Base-by-base conservation (phyloP, 2,888 invertebrate species). In the Aporophyla nigra region DNA sequence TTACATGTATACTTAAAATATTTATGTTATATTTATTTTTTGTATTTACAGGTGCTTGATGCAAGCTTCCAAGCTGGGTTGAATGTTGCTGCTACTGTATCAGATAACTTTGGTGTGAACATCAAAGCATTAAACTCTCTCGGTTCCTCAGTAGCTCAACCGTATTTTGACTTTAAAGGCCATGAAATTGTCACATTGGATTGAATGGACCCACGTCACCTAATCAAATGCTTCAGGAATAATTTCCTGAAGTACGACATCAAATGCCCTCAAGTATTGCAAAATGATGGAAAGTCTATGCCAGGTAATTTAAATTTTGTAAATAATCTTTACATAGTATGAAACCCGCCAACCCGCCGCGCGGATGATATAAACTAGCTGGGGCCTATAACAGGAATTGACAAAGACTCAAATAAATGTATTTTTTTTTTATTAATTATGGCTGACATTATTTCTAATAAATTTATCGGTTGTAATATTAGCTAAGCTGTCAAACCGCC, bases 31-130 rank as follows among this genome's bases (percentile, higher is more conserved):
- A 33, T 33, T 2, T 33, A 33, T 33, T 33, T 33, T 33, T 53
- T 21, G 21, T 53, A 53, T 53, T 53, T 53, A 53, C 21, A 53
- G 66, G 51, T 51, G 33, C 51, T 66, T 51, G 66, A 53, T 66
- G 66, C 33, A 66, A 51, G 66, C 66, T 66, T 66, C 66, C 51
- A 66, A 27, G 66, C 51, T 51, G 66, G 51, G 27, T 1, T 53
- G 66, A 66, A 33, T 14, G 49, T 66, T 14, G 7, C 51, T 66
- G 33, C 33, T 66, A 66, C 66, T 33, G 33, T 66, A 51, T 66
- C 27, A 4, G 66, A 66, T 4, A 66, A 66, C 66, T 51, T 66
- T 51, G 49, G 66, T 51, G 66, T 66, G 66, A 66, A 66, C 21
- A 66, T 66, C 1, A 33, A 51, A 66, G 51, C 66, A 51, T 6